Evolutionary conservation across 2,113 vertebrate genomes (phyloP).

Genomic region (Elgaria multicarinata): DNA sequence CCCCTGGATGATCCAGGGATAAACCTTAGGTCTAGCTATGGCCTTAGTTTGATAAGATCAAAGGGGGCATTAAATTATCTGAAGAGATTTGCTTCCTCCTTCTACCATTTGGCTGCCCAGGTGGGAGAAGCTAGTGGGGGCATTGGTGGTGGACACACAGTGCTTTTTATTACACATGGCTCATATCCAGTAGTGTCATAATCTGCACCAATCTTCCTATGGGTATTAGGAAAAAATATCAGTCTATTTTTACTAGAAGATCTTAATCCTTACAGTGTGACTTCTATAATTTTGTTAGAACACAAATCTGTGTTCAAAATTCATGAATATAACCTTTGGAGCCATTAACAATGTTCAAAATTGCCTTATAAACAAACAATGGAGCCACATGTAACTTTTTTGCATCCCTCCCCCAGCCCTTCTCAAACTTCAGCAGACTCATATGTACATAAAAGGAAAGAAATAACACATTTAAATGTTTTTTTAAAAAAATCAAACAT

Average conservation of each 20-base stretch:
- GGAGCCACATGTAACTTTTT: not conserved
- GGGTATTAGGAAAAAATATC: not conserved
- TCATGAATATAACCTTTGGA: not conserved
- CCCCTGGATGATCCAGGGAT: no score
- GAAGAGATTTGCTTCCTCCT: not conserved
- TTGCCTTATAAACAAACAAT: constrained; percentile 9
- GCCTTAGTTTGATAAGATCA: not conserved
- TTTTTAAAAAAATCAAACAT: constrained; percentile 14
- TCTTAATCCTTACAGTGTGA: no score
- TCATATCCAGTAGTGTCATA: not conserved
- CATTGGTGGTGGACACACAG: not conserved
- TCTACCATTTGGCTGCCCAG: not conserved
- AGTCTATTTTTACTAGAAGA: not conserved
- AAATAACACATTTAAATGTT: constrained; percentile 52
- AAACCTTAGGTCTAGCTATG: no score
- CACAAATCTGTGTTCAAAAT: constrained; percentile 43
- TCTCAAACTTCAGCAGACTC: not conserved
- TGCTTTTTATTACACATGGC: not conserved
- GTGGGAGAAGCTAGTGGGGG: not conserved
- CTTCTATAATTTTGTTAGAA: not conserved
- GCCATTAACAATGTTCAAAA: not conserved
- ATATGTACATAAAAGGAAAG: constrained; percentile 45
- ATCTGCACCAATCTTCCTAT: not conserved
- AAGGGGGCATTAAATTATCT: not conserved
- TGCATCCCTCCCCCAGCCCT: not conserved